Percentiles rank a stretch among this genome's conserved stretches.
Conservation (phyloP, 1,140 invertebrate species). For the Drosophila triauraria region DNA sequence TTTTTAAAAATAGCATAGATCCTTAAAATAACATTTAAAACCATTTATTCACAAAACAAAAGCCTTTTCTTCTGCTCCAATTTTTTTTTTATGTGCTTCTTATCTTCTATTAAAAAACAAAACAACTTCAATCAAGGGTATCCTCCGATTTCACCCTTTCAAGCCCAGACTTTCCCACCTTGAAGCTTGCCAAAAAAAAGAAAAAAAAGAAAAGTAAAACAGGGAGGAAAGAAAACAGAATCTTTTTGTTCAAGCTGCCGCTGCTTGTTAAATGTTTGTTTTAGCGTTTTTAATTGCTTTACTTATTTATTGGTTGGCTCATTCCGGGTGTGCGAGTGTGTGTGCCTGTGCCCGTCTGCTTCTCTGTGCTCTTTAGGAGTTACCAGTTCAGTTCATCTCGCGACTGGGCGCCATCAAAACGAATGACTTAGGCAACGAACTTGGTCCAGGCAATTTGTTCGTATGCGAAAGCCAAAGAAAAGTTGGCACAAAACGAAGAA, state of each 20-base stretch:
- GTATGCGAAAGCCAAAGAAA: slow-evolving; percentile 42
- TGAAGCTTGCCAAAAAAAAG: slow-evolving; percentile 34
- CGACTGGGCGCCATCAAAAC: slow-evolving; percentile 69
- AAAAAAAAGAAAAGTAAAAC: neutral
- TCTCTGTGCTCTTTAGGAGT: slow-evolving; percentile 28
- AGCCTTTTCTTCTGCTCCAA: too few species aligned
- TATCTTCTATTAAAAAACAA: neutral
- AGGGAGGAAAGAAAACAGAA: slow-evolving; percentile 40
- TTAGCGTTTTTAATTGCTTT: slow-evolving; percentile 84
- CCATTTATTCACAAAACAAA: too few species aligned
- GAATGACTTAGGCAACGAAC: slow-evolving; percentile 80
- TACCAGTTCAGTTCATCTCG: slow-evolving; percentile 51
- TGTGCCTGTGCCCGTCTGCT: slow-evolving; percentile 16
- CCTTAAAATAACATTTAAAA: neutral
- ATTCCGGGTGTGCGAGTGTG: slow-evolving; percentile 8
- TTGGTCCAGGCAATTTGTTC: slow-evolving; percentile 51
- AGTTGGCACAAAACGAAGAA: slow-evolving; percentile 40
- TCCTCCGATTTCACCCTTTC: neutral
- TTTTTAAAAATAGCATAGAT: neutral
- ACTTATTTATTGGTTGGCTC: slow-evolving; percentile 81
- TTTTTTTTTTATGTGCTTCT: too few species aligned
- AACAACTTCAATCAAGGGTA: slow-evolving; percentile 22
- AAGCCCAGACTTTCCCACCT: slow-evolving; percentile 8
- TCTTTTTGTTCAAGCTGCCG: slow-evolving; percentile 61
- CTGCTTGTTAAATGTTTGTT: slow-evolving; percentile 84